phyloP scores from a whole-genome alignment of 2,888 invertebrate genomes.

The Tetragonula carbonaria region DNA sequence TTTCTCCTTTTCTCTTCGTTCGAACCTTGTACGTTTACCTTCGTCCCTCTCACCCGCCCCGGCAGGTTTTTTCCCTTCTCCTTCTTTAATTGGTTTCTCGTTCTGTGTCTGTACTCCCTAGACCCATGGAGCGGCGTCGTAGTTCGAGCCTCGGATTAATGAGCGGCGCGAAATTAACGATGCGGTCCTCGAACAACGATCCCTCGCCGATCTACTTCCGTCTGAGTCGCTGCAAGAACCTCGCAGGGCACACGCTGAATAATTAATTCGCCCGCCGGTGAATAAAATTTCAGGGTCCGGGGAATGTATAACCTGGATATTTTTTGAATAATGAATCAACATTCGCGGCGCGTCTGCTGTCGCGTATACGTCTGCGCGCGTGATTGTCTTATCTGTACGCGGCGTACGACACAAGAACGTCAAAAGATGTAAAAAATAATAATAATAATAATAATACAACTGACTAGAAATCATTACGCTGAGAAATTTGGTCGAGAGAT shows the following conservation, averaged over 20 bases:
- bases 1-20: background rate
- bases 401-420: too few species aligned
- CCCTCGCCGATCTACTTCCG: background rate
- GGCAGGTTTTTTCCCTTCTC: background rate
- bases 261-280: background rate
- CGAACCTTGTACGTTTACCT: background rate
- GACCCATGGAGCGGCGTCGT: background rate
- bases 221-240: background rate
- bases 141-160: slow-evolving; percentile 5
- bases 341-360: background rate
- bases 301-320: background rate
- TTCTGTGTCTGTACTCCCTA: slow-evolving; percentile 1
- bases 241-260: background rate
- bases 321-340: background rate
- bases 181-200: slow-evolving; percentile 14
- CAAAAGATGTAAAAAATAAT: too few species aligned
- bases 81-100: slow-evolving; percentile 1
- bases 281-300: background rate
- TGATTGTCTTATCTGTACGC: background rate
- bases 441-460: background rate
- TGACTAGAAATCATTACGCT: background rate
- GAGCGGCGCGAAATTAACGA: slow-evolving; percentile 33
- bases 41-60: background rate
- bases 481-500: too few species aligned
- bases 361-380: too few species aligned